A percentile compares a stretch with the other conserved stretches of the same genome.
Evolutionary conservation across 2,113 vertebrate species (phyloP).

Genomic region (Neomonachus schauinslandi): DNA sequence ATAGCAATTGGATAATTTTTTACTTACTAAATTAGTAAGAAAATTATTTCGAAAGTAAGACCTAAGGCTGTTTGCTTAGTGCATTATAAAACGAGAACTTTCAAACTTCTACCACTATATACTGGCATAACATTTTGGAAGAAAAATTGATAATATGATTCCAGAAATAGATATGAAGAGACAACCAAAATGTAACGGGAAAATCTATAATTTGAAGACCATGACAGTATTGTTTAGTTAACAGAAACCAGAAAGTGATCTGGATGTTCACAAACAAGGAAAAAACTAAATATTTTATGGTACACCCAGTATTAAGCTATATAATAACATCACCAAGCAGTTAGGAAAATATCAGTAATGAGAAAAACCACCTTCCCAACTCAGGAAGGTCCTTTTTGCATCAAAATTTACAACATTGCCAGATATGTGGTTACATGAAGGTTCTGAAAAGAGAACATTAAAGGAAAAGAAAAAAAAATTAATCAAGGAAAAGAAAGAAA

Average conservation of each 20-base stretch:
- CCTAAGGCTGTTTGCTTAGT: not conserved
- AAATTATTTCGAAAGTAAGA: constrained; percentile 20
- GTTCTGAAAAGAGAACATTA: constrained; percentile 4
- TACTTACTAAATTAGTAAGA: not conserved
- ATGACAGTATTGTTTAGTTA: not conserved
- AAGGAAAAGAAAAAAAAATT: constrained; percentile 43
- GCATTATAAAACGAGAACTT: not conserved
- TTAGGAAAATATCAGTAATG: not conserved
- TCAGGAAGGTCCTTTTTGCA: not conserved
- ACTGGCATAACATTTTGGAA: not conserved
- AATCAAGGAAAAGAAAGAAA: constrained; percentile 4
- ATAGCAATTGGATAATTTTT: not conserved
- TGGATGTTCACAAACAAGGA: not conserved
- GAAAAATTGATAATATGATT: not conserved
- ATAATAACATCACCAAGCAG: not conserved
- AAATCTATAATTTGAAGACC: not conserved
- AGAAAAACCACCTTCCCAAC: not conserved
- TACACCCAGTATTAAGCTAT: not conserved
- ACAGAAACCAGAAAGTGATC: not conserved
- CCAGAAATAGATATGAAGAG: not conserved
- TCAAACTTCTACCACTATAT: not conserved
- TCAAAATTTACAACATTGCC: not conserved
- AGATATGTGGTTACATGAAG: not conserved
- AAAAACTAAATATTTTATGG: not conserved
- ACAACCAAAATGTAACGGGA: not conserved